A percentile compares a stretch with the other conserved stretches of the same genome.
phyloP scores from a whole-genome alignment of 2,113 vertebrate genomes.

The Lampris megalopsis region DNA sequence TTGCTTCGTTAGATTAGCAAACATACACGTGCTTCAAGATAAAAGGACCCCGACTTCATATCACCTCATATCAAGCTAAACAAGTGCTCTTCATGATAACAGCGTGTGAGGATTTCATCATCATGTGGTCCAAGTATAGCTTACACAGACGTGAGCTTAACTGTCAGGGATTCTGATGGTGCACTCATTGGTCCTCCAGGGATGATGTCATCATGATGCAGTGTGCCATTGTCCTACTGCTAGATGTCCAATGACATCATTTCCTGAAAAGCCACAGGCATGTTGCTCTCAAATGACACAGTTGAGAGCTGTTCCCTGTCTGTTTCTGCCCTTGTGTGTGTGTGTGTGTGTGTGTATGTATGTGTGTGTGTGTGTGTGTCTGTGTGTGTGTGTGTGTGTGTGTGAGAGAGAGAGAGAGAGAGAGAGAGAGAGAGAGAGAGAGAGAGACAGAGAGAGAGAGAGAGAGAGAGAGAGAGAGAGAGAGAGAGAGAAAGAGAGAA shows the following conservation, averaged over 20 bases:
- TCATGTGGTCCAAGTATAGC: too few relatives aligned
- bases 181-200: background rate
- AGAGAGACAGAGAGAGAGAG: slow-evolving; percentile 30
- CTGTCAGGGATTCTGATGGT: background rate
- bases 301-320: background rate
- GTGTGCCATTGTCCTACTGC: background rate
- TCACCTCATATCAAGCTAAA: too few relatives aligned
- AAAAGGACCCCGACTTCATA: too few relatives aligned
- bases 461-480: slow-evolving; percentile 4
- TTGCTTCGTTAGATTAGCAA: too few relatives aligned
- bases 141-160: too few relatives aligned
- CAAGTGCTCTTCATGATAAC: too few relatives aligned
- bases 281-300: slow-evolving; percentile 21
- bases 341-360: slow-evolving; percentile 3
- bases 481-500: slow-evolving; percentile 31
- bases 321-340: slow-evolving; percentile 12
- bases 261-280: slow-evolving; percentile 33
- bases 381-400: background rate
- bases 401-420: background rate
- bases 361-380: slow-evolving; percentile 12
- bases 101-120: too few relatives aligned
- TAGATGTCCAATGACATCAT: slow-evolving; percentile 33
- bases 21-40: too few relatives aligned
- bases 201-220: background rate
- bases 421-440: slow-evolving; percentile 15